Evolutionary conservation across 2,797 vertebrate genomes (phyloP), one percentile per base, ranked within the genome.

Genomic region (Enteromius viviparus): DNA sequence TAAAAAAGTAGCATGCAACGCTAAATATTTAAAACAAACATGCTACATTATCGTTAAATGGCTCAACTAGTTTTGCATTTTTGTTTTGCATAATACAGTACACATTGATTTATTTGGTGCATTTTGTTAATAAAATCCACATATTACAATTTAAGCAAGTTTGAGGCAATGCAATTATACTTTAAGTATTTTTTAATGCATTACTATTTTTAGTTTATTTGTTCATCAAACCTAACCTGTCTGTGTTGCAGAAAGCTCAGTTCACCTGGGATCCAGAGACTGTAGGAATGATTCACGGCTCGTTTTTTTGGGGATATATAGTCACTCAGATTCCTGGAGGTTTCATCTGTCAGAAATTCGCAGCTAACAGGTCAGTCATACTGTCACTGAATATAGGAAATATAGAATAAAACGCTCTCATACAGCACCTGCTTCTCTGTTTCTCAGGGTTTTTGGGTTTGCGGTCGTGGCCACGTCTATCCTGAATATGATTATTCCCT

Each of bases 231-330:
- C 11, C 4, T 26, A 42, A 3, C 29, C 23, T 21, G 0, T 64
- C 19, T 84, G 60, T 87, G 71, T 60, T 29, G 82, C 92, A 98
- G 97, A 94, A 92, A 90, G 95, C 97, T 42, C 96, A 96, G 92
- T 98, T 98, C 89, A 92, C 90, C 89, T 98, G 97, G 97, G 96
- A 97, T 87, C 97, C 97, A 1, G 97, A 98, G 89, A 98, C 96
- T 0, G 97, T 98, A 78, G 97, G 97, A 76, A 95, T 98, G 95
- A 98, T 98, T 82, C 97, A 98, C 1, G 97, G 97, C 15, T 98
- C 97, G 3, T 98, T 98, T 91, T 98, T 98, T 92, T 98, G 97
- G 97, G 97, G 97, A 26, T 98, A 98, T 92, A 98, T 98, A n/a
- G 95, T 98, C 23, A 98, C 97, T 14, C 97, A 98, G 90, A 98